These are phyloP conservation scores for Pollenia amentaria DNA, from an alignment of 2,888 invertebrate genomes.

Conservation along the genomic window DNA sequence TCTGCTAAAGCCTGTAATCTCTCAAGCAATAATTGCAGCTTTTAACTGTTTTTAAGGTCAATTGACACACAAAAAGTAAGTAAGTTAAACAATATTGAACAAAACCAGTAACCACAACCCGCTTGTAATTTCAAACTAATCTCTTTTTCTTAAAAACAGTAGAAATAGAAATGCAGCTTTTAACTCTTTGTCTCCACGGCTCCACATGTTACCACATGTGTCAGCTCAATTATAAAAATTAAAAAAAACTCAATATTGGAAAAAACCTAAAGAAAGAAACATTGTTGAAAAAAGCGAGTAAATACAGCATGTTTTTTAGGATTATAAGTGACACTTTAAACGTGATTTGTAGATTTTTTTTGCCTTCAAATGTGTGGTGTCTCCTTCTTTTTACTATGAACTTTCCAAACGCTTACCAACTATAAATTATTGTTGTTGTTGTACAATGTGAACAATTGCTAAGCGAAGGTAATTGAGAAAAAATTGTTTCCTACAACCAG, in stretches of 20 bases:
- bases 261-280: background rate
- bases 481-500: slow-evolving; percentile 50
- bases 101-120: slow-evolving; percentile 30
- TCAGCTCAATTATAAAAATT: slow-evolving; percentile 71
- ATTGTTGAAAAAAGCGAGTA: slow-evolving; percentile 52
- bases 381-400: slow-evolving; percentile 37
- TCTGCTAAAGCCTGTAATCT: slow-evolving; percentile 26
- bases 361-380: slow-evolving; percentile 11
- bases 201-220: slow-evolving; percentile 48
- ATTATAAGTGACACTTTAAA: slow-evolving; percentile 74
- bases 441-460: slow-evolving; percentile 59
- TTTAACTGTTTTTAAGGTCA: slow-evolving; percentile 60
- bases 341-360: slow-evolving; percentile 71
- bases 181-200: slow-evolving; percentile 52
- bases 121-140: slow-evolving; percentile 64
- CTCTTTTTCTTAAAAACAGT: slow-evolving; percentile 35
- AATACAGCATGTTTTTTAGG: slow-evolving; percentile 71
- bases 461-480: slow-evolving; percentile 65
- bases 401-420: slow-evolving; percentile 65
- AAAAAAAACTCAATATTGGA: slow-evolving; percentile 25
- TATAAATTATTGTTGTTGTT: slow-evolving; percentile 17
- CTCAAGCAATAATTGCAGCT: slow-evolving; percentile 49
- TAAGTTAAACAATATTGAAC: background rate
- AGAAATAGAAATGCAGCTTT: slow-evolving; percentile 61
- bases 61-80: slow-evolving; percentile 32